Evolutionary conservation across 2,113 vertebrate genomes (phyloP), one percentile per base, ranked within the genome.

Genomic region (Tachysurus vachellii): DNA sequence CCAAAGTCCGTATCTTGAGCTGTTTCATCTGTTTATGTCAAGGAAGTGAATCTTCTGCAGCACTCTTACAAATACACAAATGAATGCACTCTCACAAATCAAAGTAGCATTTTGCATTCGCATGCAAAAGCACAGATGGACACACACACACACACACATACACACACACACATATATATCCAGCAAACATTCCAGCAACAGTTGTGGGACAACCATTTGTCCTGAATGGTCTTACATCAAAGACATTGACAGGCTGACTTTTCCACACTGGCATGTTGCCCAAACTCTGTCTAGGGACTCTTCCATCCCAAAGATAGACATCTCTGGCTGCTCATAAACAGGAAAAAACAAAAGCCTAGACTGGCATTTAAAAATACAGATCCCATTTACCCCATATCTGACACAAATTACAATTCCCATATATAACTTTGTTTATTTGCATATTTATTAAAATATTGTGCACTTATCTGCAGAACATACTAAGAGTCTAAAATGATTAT

Each of bases 401-500:
- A 28, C 75, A 79, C 75, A 54, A 54, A 53, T 79, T 1, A 28
- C 47, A 54, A 91, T 91, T 90, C 88, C 83, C 89, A 87, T 75
- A 88, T 68, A 90, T 88, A 86, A 79, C 82, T 85, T 87, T 89
- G 82, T 91, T 89, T 89, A 88, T 89, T 86, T 88, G 73, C 81
- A 61, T 75, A 87, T 87, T 88, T 89, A 80, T 83, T 88, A 88
- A 84, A 89, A 36, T 85, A 13, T 83, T 84, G 71, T 91, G 56
- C 23, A 88, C 85, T 88, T 87, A 89, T 90, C 85, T 84, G 61
- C 79, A 79, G 75, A 70, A 64, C 85, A 73, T 84, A 80, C 81
- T 89, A 92, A 89, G 87, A 83, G 47, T 82, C 56, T 83, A 62
- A 86, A 81, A 89, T 90, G 88, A 92, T 90, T 89, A n/a, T n/a